Conservation (phyloP, 2,113 vertebrate genomes). For the Chlorodrepanis virens region DNA sequence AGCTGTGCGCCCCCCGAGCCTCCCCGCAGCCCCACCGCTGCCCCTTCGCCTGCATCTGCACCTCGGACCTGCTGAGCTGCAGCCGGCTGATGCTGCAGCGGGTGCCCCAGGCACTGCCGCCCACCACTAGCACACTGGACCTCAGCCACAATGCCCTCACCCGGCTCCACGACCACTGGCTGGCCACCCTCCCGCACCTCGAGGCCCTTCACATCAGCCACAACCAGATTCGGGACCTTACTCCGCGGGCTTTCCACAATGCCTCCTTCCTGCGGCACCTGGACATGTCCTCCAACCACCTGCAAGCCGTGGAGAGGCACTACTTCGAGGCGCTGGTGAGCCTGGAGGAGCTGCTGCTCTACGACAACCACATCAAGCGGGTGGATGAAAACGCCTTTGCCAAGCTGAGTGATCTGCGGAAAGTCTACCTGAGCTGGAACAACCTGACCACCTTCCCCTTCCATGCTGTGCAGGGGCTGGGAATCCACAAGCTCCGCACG, state of each 20-base stretch:
- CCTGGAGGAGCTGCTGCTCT: constrained; percentile 89
- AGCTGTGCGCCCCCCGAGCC: not conserved
- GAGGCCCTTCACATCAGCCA: constrained; percentile 82
- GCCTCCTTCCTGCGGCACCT: constrained; percentile 81
- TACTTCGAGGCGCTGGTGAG: constrained; percentile 81
- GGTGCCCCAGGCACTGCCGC: constrained; percentile 76
- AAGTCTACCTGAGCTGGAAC: constrained; percentile 93
- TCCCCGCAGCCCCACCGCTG: constrained; percentile 42
- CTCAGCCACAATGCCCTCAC: constrained; percentile 87
- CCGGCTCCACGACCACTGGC: constrained; percentile 72
- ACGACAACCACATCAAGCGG: constrained; percentile 82
- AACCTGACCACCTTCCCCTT: constrained; percentile 88
- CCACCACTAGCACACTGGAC: constrained; percentile 79
- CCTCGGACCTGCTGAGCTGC: constrained; percentile 91
- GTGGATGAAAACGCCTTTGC: constrained; percentile 81
- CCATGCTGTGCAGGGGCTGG: constrained; percentile 78
- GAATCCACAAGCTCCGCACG: constrained; percentile 77
- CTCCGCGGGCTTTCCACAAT: constrained; percentile 77
- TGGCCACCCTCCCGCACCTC: constrained; percentile 76
- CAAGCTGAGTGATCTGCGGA: constrained; percentile 76
- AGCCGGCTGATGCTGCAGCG: constrained; percentile 70
- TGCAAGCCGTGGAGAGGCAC: constrained; percentile 73
- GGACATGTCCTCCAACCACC: constrained; percentile 92
- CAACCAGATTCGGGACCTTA: constrained; percentile 78
- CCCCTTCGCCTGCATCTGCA: constrained; percentile 79